Evolutionary conservation across 2,797 vertebrate species (phyloP).

Genomic region (Hapalemur alaotrensis): DNA sequence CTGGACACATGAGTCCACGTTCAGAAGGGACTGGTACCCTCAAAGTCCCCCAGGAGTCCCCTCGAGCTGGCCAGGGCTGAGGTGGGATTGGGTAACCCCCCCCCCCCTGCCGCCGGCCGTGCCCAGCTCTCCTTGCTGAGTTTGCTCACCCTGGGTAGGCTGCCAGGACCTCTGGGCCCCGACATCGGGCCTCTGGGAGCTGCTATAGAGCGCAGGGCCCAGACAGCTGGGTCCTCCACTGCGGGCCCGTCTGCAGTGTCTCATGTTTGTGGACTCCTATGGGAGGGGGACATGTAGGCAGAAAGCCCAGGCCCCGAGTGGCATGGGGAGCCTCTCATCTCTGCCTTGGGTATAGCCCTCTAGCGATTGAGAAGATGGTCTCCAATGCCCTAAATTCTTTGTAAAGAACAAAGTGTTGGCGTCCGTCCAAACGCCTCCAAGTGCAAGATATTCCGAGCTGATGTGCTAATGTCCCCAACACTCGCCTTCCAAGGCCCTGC

Average conservation of each 20-base stretch:
- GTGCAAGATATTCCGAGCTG: background rate
- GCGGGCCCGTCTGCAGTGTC: background rate
- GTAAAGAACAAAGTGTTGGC: background rate
- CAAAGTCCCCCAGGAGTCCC: background rate
- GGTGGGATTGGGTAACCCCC: too few species aligned
- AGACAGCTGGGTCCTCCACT: background rate
- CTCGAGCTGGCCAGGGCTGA: background rate
- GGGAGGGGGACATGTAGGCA: fast-evolving
- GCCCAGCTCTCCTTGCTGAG: background rate
- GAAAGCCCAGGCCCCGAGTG: too few species aligned
- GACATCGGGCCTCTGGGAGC: background rate
- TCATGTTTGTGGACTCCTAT: background rate
- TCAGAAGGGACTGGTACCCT: constrained; percentile 39
- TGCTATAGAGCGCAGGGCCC: background rate
- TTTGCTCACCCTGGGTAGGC: background rate
- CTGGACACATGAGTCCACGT: constrained; percentile 35
- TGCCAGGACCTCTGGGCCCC: background rate
- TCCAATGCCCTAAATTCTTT: background rate
- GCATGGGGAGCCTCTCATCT: background rate
- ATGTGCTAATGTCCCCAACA: background rate
- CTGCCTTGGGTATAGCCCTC: background rate
- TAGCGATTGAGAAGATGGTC: background rate
- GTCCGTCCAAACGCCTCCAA: background rate
- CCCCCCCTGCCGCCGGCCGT: background rate
- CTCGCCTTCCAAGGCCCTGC: background rate